A percentile compares a stretch with the other conserved stretches of the same genome.
These are phyloP conservation scores for Willisornis vidua DNA, from an alignment of 2,113 vertebrate species.

Conservation along the genomic window DNA sequence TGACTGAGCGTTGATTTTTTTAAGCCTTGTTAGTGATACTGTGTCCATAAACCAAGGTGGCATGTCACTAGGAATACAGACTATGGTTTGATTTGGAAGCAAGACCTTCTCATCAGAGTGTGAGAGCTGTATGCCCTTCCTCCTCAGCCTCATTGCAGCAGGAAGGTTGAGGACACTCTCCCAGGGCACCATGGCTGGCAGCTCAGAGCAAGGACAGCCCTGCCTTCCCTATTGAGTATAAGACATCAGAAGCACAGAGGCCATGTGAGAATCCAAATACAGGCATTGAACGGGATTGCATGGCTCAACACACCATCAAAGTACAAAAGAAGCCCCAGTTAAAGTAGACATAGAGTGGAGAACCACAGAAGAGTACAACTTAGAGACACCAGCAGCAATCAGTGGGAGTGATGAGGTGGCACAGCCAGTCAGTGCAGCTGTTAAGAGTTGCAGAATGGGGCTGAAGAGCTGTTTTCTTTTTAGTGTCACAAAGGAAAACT, in stretches of 20 bases:
- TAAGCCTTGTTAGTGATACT: not conserved
- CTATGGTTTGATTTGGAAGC: not conserved
- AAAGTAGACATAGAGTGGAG: no score
- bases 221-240: not conserved
- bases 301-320: not conserved
- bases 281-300: not conserved
- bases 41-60: not conserved
- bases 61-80: not conserved
- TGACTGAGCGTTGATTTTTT: not conserved
- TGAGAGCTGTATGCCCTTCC: not conserved
- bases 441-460: accelerated
- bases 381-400: accelerated
- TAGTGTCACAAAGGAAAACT: not conserved
- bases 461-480: not conserved
- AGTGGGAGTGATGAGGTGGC: accelerated
- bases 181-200: not conserved
- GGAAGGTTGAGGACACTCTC: not conserved
- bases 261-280: no score
- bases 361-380: not conserved
- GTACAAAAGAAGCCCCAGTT: no score
- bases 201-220: not conserved
- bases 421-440: not conserved
- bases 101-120: not conserved
- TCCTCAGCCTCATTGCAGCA: not conserved
- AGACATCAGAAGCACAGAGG: not conserved